Evolutionary conservation across 2,888 invertebrate species (phyloP).

Genomic region (Hydrotaea diabolus): DNA sequence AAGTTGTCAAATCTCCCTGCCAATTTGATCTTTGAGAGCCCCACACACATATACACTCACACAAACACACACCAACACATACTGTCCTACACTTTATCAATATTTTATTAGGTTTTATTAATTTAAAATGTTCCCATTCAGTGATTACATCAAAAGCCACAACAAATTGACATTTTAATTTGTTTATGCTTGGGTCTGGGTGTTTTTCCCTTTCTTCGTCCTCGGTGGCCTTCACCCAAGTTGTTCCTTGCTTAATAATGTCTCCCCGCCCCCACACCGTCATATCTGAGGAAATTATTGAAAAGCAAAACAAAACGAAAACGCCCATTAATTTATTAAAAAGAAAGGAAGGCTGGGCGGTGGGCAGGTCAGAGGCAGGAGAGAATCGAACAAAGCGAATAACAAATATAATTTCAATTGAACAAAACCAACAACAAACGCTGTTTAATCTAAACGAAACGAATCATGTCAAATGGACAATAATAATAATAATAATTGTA

Average conservation of each 20-base stretch:
- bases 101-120: background rate
- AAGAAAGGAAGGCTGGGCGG: background rate
- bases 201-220: background rate
- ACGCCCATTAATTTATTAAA: conserved; percentile 27
- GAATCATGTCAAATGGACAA: conserved; percentile 32
- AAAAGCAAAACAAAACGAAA: background rate
- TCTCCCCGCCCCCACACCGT: background rate
- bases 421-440: background rate
- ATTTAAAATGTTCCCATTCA: conserved; percentile 21
- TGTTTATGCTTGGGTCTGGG: conserved; percentile 9
- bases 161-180: conserved; percentile 33
- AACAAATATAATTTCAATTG: conserved; percentile 32
- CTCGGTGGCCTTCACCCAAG: background rate
- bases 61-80: no score
- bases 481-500: conserved; percentile 18
- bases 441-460: conserved; percentile 18
- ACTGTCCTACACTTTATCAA: background rate
- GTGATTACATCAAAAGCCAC: conserved; percentile 16
- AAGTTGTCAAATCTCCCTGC: no score
- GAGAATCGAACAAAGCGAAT: background rate
- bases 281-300: background rate
- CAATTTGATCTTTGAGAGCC: no score
- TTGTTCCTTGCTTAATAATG: background rate
- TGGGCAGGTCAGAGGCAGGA: background rate
- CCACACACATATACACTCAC: no score